phyloP scores from a whole-genome alignment of 1,140 invertebrate species.

The Bombus soroeensis region DNA sequence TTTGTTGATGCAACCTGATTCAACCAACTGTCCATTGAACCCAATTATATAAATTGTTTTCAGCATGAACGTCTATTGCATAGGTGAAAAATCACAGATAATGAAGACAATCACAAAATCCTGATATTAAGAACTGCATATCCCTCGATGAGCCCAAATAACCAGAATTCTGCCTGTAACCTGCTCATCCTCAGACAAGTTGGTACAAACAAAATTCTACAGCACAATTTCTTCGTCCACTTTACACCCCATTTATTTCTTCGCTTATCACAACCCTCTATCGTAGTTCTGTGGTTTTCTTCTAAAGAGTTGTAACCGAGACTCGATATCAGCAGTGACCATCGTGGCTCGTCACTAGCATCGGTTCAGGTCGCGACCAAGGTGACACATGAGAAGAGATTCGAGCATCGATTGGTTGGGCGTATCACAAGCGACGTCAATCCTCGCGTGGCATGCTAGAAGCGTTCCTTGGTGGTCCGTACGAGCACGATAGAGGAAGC shows the following conservation, averaged over 20 bases:
- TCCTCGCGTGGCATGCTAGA: conserved; percentile 52
- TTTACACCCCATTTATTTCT: background rate
- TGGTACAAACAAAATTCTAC: background rate
- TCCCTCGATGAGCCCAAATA: too few species aligned
- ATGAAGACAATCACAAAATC: background rate
- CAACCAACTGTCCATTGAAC: too few species aligned
- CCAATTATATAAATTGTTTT: too few species aligned
- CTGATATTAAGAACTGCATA: too few species aligned
- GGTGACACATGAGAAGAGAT: conserved; percentile 10
- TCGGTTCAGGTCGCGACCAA: background rate
- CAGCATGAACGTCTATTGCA: too few species aligned
- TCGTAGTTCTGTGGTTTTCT: background rate
- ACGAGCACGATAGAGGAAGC: conserved; percentile 54
- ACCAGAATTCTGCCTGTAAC: too few species aligned
- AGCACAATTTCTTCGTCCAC: background rate
- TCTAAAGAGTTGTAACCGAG: background rate
- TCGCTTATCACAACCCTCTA: background rate
- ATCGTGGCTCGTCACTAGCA: background rate
- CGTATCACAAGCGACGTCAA: conserved; percentile 43
- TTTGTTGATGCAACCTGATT: too few species aligned
- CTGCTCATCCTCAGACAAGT: too few species aligned
- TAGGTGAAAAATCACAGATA: background rate
- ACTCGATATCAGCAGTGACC: background rate
- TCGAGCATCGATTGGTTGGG: conserved; percentile 21
- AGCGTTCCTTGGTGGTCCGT: conserved; percentile 74